Base-by-base conservation (phyloP, 2,888 invertebrate species). In the Callinectes sapidus region DNA sequence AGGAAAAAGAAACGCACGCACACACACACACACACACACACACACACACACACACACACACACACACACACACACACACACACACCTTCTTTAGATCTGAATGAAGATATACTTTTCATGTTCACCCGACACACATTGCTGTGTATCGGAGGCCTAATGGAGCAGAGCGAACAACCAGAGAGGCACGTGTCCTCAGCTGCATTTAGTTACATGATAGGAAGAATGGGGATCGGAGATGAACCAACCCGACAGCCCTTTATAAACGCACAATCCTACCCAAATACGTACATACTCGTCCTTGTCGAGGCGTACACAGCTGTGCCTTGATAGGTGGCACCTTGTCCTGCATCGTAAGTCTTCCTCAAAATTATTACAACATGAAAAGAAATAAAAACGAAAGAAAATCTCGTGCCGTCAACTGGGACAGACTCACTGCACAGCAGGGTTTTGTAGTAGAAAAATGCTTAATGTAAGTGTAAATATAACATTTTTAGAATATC, bases 11-110 rank as follows among this genome's bases (percentile, higher is more conserved):
- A 6, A n/a, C 66, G 10, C 66, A 71, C 71, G 28, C 71, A 71
- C n/a, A 71, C 71, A 71, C 71, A 71, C 71, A 71, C 71, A 71
- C 71, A 71, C 71, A 71, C 71, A 71, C 71, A 71, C 71, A 71
- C 71, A 71, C 71, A 71, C 71, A 28, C 66, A 71, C 66, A 71
- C 66, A 71, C 66, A 71, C 66, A n/a, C 55, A 55, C 55, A 55
- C 55, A 55, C 55, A 55, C 55, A 71, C 23, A 71, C 66, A 71
- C 23, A 71, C 66, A 71, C 23, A 71, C 66, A 71, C 23, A 71
- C n/a, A 71, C 2, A 71, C 8, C 23, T 71, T 71, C n/a, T n/a
- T 6, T 71, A n/a, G 66, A 71, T 71, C 23, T 71, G 66, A 23
- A 3, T 71, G 66, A 23, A 71, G 28, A 28, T 28, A 28, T n/a